These are phyloP conservation scores for Calameuta filiformis DNA, from an alignment of 2,888 invertebrate species.

Conservation along the genomic window DNA sequence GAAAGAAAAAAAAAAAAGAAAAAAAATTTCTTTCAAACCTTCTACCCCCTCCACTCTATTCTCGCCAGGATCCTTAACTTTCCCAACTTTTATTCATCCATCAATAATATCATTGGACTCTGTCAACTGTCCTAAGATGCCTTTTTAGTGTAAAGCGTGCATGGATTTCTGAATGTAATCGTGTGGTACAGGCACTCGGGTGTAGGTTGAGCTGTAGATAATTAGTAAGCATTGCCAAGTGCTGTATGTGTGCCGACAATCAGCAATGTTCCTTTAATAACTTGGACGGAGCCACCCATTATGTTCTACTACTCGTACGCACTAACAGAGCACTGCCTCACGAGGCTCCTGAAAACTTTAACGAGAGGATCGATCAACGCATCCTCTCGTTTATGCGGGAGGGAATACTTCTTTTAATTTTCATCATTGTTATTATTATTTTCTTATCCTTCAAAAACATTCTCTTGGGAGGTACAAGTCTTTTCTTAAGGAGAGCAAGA, in stretches of 20 bases:
- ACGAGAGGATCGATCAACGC: background rate
- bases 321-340: conserved; percentile 12
- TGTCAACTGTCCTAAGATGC: conserved; percentile 44
- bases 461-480: conserved; percentile 1
- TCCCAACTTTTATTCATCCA: conserved; percentile 27
- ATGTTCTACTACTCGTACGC: conserved; percentile 30
- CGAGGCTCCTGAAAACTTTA: background rate
- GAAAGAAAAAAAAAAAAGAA: conserved; percentile 21
- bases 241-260: conserved; percentile 67
- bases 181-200: conserved; percentile 63
- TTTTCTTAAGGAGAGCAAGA: conserved; percentile 18
- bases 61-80: background rate
- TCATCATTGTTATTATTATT: background rate
- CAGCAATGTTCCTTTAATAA: conserved; percentile 63
- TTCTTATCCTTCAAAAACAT: conserved; percentile 6
- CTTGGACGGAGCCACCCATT: conserved; percentile 47
- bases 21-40: conserved; percentile 30
- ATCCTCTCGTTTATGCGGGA: background rate
- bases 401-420: background rate
- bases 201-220: conserved; percentile 60
- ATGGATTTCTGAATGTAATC: conserved; percentile 58
- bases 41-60: background rate
- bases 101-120: conserved; percentile 50
- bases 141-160: conserved; percentile 55
- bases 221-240: conserved; percentile 66